phyloP scores from a whole-genome alignment of 2,113 vertebrate species.

The Pleuronectes platessa region DNA sequence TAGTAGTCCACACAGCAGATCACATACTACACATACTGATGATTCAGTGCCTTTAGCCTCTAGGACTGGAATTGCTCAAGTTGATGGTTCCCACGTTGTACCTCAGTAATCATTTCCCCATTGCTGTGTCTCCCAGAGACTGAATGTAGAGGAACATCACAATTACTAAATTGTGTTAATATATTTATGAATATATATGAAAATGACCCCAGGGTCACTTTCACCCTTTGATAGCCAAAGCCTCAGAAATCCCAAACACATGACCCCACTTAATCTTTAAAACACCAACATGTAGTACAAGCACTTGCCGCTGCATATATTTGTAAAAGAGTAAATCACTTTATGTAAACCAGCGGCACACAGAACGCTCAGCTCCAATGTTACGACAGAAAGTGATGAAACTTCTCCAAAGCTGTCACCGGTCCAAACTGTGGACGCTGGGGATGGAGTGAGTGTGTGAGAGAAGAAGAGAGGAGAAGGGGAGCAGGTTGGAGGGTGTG shows the following conservation, averaged over 20 bases:
- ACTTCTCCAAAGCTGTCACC: background rate
- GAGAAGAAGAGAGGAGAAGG: slow-evolving; percentile 8
- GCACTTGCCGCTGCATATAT: slow-evolving; percentile 49
- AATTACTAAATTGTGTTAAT: background rate
- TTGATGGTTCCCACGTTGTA: background rate
- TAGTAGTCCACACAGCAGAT: slow-evolving; percentile 28
- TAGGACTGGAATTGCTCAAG: slow-evolving; percentile 2
- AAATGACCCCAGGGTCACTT: slow-evolving; percentile 39
- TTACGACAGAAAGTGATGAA: background rate
- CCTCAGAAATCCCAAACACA: slow-evolving; percentile 78
- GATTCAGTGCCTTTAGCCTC: slow-evolving; percentile 39
- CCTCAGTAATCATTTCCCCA: background rate
- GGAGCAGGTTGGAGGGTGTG: slow-evolving; percentile 19
- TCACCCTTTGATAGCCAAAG: slow-evolving; percentile 73
- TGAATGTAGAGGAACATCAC: background rate
- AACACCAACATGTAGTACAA: slow-evolving; percentile 49
- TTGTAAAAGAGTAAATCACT: slow-evolving; percentile 21
- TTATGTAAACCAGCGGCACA: slow-evolving; percentile 1
- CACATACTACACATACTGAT: slow-evolving; percentile 15
- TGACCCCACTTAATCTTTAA: slow-evolving; percentile 75
- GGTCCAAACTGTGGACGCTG: background rate
- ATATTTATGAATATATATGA: background rate
- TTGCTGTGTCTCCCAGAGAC: too few species aligned
- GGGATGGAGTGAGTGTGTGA: slow-evolving; percentile 5
- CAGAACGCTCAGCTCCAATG: background rate